Conservation (phyloP, 2,888 invertebrate species). For the Amphipoea oculea region DNA sequence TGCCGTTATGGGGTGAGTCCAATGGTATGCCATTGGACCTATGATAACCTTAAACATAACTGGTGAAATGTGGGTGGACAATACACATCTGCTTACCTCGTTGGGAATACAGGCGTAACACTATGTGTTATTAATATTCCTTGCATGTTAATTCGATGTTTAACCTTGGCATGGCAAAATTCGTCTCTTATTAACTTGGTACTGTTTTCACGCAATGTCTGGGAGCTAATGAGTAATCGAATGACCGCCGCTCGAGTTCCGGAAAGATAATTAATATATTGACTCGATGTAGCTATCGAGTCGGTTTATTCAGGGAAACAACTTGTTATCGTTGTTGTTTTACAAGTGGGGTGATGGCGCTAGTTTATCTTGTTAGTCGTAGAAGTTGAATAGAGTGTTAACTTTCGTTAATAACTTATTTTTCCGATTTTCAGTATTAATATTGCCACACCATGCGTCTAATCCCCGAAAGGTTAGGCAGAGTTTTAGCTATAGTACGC, state of each 20-base stretch:
- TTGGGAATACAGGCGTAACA: background rate
- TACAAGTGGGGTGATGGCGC: conserved; percentile 3
- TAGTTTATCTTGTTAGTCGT: conserved; percentile 16
- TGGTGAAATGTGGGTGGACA: background rate
- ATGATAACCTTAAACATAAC: background rate
- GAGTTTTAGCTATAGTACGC: background rate
- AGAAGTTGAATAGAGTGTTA: conserved; percentile 6
- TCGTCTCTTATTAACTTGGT: conserved; percentile 33
- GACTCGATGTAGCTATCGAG: conserved; percentile 25
- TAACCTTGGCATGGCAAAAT: conserved; percentile 33
- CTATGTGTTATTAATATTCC: conserved; percentile 10
- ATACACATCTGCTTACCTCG: background rate
- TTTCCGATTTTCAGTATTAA: background rate
- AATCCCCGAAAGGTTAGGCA: background rate
- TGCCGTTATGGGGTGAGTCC: background rate
- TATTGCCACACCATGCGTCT: background rate
- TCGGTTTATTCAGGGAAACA: conserved; percentile 18
- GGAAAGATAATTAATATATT: conserved; percentile 38
- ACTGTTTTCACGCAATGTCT: conserved; percentile 35
- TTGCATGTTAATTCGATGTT: conserved; percentile 34
- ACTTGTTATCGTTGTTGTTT: conserved; percentile 37
- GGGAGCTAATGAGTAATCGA: conserved; percentile 20
- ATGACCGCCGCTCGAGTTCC: conserved; percentile 33
- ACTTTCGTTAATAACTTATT: background rate
- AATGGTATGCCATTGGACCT: background rate